These are phyloP conservation scores for Gadopsis bispinosus DNA, from an alignment of 2,797 vertebrate species.

Conservation along the genomic window DNA sequence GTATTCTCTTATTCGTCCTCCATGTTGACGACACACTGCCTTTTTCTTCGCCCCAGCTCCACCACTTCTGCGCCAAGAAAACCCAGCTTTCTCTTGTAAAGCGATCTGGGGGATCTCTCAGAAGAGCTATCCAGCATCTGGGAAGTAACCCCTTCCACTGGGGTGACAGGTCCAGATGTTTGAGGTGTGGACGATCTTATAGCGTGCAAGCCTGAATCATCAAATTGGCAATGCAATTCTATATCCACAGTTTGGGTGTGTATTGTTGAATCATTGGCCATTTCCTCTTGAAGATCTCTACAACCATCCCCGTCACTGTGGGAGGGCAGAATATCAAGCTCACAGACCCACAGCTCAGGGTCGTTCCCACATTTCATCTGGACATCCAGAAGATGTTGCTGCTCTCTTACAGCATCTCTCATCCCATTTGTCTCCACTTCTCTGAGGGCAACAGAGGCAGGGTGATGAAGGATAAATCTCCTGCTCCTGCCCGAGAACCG, in stretches of 20 bases:
- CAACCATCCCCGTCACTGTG: slow-evolving; percentile 14
- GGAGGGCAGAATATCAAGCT: slow-evolving; percentile 43
- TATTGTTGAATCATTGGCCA: slow-evolving; percentile 29
- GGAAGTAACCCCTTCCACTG: background rate
- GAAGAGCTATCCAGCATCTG: slow-evolving; percentile 29
- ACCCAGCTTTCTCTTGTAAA: slow-evolving; percentile 87
- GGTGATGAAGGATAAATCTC: slow-evolving; percentile 47
- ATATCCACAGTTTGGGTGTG: slow-evolving; percentile 39
- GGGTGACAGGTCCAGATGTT: slow-evolving; percentile 10
- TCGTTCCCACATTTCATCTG: slow-evolving; percentile 77
- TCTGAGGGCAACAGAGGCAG: slow-evolving; percentile 47
- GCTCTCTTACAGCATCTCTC: slow-evolving; percentile 25
- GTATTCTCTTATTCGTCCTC: slow-evolving; percentile 42
- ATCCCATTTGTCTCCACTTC: slow-evolving; percentile 44
- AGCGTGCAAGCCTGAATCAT: slow-evolving; percentile 49
- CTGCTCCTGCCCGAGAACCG: slow-evolving; percentile 55
- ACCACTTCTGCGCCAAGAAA: slow-evolving; percentile 68
- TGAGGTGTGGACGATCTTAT: slow-evolving; percentile 23
- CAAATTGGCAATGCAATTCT: slow-evolving; percentile 29
- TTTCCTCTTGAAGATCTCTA: slow-evolving; percentile 29
- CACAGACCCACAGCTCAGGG: slow-evolving; percentile 40
- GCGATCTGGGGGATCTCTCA: slow-evolving; percentile 30
- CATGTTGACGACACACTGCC: slow-evolving; percentile 69
- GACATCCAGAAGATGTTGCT: slow-evolving; percentile 58
- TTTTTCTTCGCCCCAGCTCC: slow-evolving; percentile 79